Base-by-base conservation (phyloP, 2,888 invertebrate genomes). In the Physocephala rufipes region DNA sequence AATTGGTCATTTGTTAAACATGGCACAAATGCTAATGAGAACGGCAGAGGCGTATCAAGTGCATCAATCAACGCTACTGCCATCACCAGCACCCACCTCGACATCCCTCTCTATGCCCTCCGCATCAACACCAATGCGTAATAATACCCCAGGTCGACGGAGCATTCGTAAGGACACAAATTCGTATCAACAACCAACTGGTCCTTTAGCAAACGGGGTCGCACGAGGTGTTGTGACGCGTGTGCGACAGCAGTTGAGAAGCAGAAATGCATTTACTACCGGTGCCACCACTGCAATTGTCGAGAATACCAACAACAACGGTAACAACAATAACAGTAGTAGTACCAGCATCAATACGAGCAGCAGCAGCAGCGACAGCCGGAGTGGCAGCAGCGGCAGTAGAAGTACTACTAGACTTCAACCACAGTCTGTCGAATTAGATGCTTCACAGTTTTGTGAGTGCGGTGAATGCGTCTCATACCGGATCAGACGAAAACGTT, bases 1-100 rank as follows among this genome's bases (percentile, higher is more conserved):
- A 71, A 73, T 73, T 9, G 70, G 69, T 68, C 66, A 73, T 71
- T 53, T 73, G 19, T 64, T 70, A 5, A 71, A 63, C 70, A 70
- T 70, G 67, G 71, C 71, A 13, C 69, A 71, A 59, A 51, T 63
- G 49, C 63, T 73, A 43, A 61, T 73, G 64, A 59, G 19, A 15
- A 30, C 58, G n/a, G 69, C 69, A 30, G 69, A 71, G 43, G 63
- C 55, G 19, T 24, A 70, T n/a, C n/a, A n/a, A n/a, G n/a, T n/a
- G 55, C 67, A 28, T n/a, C 36, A 26, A 26, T 45, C n/a, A 4
- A 49, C 45, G 47, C 19, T 1, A 24, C 19, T 24, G 24, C 55
- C 21, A 55, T 7, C 36, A 9, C 36, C 36, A 36, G 9, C 9
- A 9, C 36, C 9, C 4, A 36, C 9, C 5, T 36, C 36, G 9